These are phyloP conservation scores for Peromyscus eremicus DNA, from an alignment of 2,797 vertebrate genomes.

Conservation along the genomic window DNA sequence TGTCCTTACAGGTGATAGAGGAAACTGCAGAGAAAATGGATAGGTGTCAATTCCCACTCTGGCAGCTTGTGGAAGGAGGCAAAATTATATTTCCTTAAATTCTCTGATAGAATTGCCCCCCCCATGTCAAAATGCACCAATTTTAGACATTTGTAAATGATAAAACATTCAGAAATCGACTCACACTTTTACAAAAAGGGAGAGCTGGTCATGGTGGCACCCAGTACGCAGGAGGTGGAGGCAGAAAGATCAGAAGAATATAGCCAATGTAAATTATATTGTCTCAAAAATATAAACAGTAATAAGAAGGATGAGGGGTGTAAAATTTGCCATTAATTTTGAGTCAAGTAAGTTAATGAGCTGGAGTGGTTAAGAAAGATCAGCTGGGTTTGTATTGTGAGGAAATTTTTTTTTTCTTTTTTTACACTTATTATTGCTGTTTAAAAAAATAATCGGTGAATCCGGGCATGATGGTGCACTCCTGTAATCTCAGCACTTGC, in stretches of 20 bases:
- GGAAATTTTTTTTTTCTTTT: not conserved
- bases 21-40: slow-evolving; percentile 56
- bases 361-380: not conserved
- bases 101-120: slow-evolving; percentile 50
- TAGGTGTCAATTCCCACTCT: slow-evolving; percentile 5
- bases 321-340: slow-evolving; percentile 19
- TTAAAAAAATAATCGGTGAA: not conserved
- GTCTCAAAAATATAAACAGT: not conserved
- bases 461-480: not conserved
- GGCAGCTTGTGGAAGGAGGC: slow-evolving; percentile 28
- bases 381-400: not conserved
- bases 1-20: slow-evolving; percentile 20
- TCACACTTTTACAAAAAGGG: not conserved
- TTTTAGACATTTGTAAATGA: slow-evolving; percentile 72
- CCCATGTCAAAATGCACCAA: slow-evolving; percentile 32
- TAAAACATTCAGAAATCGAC: slow-evolving; percentile 19
- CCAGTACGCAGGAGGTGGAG: not conserved
- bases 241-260: not conserved
- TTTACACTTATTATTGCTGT: not conserved
- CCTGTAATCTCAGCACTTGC: not conserved
- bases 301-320: too few relatives aligned
- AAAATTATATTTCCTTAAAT: slow-evolving; percentile 49
- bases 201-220: not conserved
- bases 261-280: not conserved
- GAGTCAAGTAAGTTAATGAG: not conserved